These are phyloP conservation scores for Siphamia tubifer DNA, from an alignment of 2,113 vertebrate species.

Conservation along the genomic window DNA sequence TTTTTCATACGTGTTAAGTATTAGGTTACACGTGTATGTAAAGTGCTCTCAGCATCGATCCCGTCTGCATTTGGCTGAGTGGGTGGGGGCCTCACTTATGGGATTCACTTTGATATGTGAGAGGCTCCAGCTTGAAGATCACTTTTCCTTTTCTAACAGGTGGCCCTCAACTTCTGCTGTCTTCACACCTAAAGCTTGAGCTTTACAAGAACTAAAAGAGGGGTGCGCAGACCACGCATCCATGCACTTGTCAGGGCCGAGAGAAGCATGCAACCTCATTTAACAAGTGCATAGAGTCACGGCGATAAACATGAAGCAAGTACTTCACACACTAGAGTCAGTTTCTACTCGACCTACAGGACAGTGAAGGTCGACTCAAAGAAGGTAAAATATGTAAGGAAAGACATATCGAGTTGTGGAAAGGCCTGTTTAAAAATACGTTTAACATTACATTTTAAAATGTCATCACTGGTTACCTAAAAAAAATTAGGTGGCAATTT, in stretches of 20 bases:
- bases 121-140: slow-evolving; percentile 13
- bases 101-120: slow-evolving; percentile 65
- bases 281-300: background rate
- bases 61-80: background rate
- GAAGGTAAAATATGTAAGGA: background rate
- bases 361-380: background rate
- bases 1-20: background rate
- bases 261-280: slow-evolving; percentile 9
- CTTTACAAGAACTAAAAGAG: slow-evolving; percentile 36
- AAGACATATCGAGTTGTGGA: background rate
- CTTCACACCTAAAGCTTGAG: slow-evolving; percentile 32
- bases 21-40: background rate
- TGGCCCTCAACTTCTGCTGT: slow-evolving; percentile 1
- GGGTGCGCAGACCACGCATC: slow-evolving; percentile 8
- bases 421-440: too few species aligned
- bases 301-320: background rate
- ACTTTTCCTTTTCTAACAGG: slow-evolving; percentile 38
- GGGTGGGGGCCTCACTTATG: background rate
- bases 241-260: background rate
- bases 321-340: slow-evolving; percentile 21
- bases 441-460: too few species aligned
- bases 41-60: background rate
- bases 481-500: too few species aligned
- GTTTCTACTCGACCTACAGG: background rate
- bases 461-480: too few species aligned